Percentiles rank a stretch among this genome's conserved stretches.
Evolutionary conservation across 2,797 vertebrate genomes (phyloP).

Genomic region (Dipus sagitta): DNA sequence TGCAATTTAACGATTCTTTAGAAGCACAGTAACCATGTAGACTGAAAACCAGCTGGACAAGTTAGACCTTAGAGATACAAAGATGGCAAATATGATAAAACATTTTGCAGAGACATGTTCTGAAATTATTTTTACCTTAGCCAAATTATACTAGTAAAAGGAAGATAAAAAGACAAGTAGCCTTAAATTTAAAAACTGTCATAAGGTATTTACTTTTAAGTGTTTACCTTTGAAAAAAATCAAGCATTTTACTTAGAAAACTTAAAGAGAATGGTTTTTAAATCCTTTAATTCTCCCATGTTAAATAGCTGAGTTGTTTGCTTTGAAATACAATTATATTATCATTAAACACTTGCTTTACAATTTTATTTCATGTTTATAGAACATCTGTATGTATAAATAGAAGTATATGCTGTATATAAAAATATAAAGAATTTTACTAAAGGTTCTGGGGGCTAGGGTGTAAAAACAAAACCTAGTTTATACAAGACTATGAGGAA

Average conservation of each 20-base stretch:
- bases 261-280: neutral
- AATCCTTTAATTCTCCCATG: neutral
- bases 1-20: neutral
- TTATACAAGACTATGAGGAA: neutral
- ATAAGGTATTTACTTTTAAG: neutral
- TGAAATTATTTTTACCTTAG: conserved; percentile 34
- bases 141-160: neutral
- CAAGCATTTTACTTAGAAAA: conserved; percentile 5
- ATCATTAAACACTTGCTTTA: conserved; percentile 37
- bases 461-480: neutral
- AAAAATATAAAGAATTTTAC: neutral
- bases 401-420: neutral
- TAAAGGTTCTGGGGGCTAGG: neutral
- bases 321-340: conserved; percentile 41
- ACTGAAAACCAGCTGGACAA: neutral
- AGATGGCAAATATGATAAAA: neutral
- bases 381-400: neutral
- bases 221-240: conserved; percentile 50
- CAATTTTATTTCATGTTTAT: conserved; percentile 19
- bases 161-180: neutral
- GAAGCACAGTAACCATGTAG: neutral
- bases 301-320: conserved; percentile 5
- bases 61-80: neutral
- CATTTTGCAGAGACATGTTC: neutral
- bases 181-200: neutral